A percentile compares a stretch with the other conserved stretches of the same genome.
Conservation (phyloP, 1,140 invertebrate genomes). For the Varroa destructor region DNA sequence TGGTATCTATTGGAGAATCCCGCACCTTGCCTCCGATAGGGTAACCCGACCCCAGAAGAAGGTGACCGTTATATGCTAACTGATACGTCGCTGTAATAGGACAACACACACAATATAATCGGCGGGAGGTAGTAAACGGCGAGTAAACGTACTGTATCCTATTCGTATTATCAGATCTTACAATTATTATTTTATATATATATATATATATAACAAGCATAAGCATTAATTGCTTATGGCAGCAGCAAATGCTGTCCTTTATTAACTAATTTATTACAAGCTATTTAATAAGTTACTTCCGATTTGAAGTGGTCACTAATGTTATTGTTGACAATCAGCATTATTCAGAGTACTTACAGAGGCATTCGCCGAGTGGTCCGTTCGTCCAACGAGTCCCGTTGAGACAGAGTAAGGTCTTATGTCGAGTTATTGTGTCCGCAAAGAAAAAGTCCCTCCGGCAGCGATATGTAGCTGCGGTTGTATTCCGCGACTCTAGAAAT, state of each 20-base stretch:
- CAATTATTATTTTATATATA: too few species aligned
- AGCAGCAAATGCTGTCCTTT: too few species aligned
- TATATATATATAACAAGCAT: too few species aligned
- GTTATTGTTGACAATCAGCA: background rate
- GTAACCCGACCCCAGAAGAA: constrained; percentile 6
- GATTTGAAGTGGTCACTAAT: too few species aligned
- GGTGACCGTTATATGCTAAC: constrained; percentile 5
- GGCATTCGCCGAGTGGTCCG: constrained; percentile 1
- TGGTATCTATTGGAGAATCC: background rate
- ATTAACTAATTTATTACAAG: too few species aligned
- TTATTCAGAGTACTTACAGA: background rate
- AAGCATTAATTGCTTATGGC: too few species aligned
- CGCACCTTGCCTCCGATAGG: background rate
- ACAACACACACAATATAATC: background rate
- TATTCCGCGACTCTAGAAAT: constrained; percentile 16
- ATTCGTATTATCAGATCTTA: too few species aligned
- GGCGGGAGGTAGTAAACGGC: too few species aligned
- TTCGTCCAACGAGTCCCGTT: constrained; percentile 25
- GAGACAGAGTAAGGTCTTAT: constrained; percentile 24
- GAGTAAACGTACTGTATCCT: too few species aligned
- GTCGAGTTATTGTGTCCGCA: constrained; percentile 11
- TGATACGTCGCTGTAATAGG: constrained; percentile 21
- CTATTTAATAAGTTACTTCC: too few species aligned
- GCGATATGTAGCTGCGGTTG: constrained; percentile 15
- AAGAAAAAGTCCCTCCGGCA: constrained; percentile 22